These are phyloP conservation scores for Martes flavigula DNA, from an alignment of 2,797 vertebrate species.

Conservation along the genomic window DNA sequence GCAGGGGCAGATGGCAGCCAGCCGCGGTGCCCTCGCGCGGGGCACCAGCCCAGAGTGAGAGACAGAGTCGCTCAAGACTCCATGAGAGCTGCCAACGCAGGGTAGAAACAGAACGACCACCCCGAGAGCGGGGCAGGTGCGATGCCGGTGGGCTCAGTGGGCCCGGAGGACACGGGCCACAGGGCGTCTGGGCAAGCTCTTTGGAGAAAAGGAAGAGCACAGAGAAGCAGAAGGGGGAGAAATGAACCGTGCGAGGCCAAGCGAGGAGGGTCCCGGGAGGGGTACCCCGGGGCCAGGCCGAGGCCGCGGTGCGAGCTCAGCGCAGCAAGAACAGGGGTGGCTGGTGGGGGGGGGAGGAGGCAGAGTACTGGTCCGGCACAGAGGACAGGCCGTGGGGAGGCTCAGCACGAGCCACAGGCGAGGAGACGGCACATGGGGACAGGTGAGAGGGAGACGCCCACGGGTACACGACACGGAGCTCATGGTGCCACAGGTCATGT, in stretches of 20 bases:
- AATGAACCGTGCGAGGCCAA: not conserved
- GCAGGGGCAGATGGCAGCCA: not conserved
- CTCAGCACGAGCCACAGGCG: not conserved
- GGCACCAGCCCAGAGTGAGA: not conserved
- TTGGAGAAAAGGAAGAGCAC: not conserved
- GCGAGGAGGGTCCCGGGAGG: not conserved
- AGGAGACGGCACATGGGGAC: not conserved
- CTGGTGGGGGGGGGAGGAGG: not conserved
- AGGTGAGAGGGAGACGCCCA: not conserved
- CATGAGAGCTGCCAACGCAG: not conserved
- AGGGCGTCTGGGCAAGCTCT: not conserved
- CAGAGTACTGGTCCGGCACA: not conserved
- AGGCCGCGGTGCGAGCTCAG: no score
- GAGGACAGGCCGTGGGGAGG: not conserved
- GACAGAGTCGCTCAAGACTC: not conserved
- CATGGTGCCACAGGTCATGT: not conserved
- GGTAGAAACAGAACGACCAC: not conserved
- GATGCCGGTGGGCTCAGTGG: not conserved
- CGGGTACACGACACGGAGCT: rapidly evolving
- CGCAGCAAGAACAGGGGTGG: not conserved
- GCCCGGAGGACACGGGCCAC: rapidly evolving
- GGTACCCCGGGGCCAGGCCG: not conserved
- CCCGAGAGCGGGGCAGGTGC: not conserved
- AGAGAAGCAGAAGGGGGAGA: not conserved
- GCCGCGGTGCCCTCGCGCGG: not conserved